Base-by-base conservation (phyloP, 2,888 invertebrate genomes). In the Drosophila rellima region DNA sequence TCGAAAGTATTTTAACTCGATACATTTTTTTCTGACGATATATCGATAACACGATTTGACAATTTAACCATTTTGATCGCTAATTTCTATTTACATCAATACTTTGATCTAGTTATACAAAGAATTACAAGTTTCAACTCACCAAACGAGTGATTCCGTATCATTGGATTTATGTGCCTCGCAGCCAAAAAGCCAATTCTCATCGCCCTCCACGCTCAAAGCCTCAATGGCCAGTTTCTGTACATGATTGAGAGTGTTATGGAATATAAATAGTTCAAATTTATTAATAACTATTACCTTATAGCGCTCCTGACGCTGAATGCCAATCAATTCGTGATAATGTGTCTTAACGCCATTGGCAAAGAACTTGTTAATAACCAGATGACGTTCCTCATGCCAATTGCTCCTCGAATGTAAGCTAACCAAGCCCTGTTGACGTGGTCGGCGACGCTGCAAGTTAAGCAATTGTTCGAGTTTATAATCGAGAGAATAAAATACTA, bases 161-260 rank as follows among this genome's bases (percentile, higher is more conserved):
- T 65, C 51, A 20, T 61, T 77, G 40, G 64, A 20, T 2, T n/a
- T 92, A 69, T 94, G 93, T 1, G 96, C 95, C 60, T 94, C 94
- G 88, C 97, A 97, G 15, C 95, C 96, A 89, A 95, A 96, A 17
- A 97, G 92, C 97, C 97, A 97, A 72, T 96, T 95, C 2, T 61
- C 79, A 45, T 93, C 94, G 23, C 94, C 94, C 50, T 95, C 95
- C 13, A 96, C 93, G 91, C 96, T 96, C 1, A 95, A 91, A 0
- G 95, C 94, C 82, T 96, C 95, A 2, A 97, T 93, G 0, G 95
- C 95, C 29, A 90, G 64, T 77, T 89, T 91, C 80, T 90, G 47
- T 1, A 7, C 11, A 10, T 5, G 17, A 35, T 23, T 23, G 4
- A 18, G 15, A 37, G 8, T n/a, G 8, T 45, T 5, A 45, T 2